Percentiles rank a stretch among this genome's conserved stretches.
phyloP scores from a whole-genome alignment of 2,888 invertebrate species.

The Macrophya annulata region DNA sequence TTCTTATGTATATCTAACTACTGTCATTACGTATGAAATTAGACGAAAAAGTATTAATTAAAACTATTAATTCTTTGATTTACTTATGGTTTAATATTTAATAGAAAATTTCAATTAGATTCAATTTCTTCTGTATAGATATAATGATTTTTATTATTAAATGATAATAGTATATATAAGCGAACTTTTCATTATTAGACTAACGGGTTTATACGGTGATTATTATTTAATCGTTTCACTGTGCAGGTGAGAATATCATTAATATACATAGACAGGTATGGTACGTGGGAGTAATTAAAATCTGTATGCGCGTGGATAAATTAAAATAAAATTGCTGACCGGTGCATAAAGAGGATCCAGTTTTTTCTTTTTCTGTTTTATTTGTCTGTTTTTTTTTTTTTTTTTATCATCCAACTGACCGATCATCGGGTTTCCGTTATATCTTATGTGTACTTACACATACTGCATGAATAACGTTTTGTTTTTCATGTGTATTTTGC shows the following conservation, averaged over 20 bases:
- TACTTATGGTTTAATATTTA: no score
- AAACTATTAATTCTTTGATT: no score
- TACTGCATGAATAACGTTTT: not conserved
- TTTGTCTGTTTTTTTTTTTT: not conserved
- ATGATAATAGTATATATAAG: not conserved
- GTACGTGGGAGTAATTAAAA: conserved; percentile 45
- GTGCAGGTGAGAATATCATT: conserved; percentile 5
- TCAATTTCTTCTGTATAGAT: not conserved
- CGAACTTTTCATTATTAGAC: not conserved
- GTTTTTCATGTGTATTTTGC: not conserved
- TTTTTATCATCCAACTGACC: conserved; percentile 7
- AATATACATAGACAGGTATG: conserved; percentile 12
- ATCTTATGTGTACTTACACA: not conserved
- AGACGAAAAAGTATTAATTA: no score
- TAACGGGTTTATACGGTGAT: conserved; percentile 10
- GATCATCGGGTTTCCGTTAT: conserved; percentile 39
- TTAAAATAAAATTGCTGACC: conserved; percentile 52
- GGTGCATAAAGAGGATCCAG: conserved; percentile 30
- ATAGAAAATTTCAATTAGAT: not conserved
- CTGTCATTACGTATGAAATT: no score
- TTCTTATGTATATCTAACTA: no score
- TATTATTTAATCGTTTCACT: conserved; percentile 16
- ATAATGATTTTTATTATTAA: not conserved
- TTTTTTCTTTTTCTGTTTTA: not conserved
- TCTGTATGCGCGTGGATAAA: conserved; percentile 40